A percentile compares a stretch with the other conserved stretches of the same genome.
phyloP scores from a whole-genome alignment of 2,797 vertebrate genomes.

The Eremophila alpestris region DNA sequence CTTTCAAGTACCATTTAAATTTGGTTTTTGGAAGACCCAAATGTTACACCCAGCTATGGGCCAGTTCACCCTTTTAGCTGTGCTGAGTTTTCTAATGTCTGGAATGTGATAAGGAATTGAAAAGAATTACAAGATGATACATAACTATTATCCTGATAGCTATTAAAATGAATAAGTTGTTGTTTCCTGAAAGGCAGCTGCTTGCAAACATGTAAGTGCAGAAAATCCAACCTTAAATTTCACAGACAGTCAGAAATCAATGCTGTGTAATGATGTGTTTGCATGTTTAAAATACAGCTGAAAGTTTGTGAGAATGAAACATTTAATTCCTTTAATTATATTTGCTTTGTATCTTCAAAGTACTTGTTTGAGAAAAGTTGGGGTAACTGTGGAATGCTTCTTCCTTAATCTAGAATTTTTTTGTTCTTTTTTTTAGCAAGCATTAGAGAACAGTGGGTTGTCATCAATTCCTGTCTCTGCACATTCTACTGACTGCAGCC shows the following conservation, averaged over 20 bases:
- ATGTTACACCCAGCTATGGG: background rate
- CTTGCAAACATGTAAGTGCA: background rate
- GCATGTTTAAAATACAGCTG: background rate
- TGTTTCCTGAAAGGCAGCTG: background rate
- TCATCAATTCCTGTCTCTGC: constrained; percentile 91
- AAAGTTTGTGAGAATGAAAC: background rate
- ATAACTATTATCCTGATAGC: background rate
- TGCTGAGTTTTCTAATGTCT: background rate
- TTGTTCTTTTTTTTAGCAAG: constrained; percentile 86
- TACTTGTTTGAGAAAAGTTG: background rate
- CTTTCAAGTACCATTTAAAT: background rate
- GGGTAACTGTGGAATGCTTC: background rate
- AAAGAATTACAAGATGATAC: background rate
- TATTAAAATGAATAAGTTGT: background rate
- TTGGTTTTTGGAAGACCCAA: background rate
- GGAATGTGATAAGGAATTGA: background rate
- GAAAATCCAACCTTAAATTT: background rate
- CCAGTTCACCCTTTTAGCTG: background rate
- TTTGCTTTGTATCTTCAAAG: background rate
- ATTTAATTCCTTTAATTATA: background rate
- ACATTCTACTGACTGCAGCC: constrained; percentile 75
- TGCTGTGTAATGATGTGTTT: background rate
- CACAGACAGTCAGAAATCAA: background rate
- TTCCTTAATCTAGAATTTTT: constrained; percentile 51
- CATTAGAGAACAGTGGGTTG: constrained; percentile 97